These are phyloP conservation scores for Podarcis lilfordi DNA, from an alignment of 2,797 vertebrate genomes.

Conservation along the genomic window DNA sequence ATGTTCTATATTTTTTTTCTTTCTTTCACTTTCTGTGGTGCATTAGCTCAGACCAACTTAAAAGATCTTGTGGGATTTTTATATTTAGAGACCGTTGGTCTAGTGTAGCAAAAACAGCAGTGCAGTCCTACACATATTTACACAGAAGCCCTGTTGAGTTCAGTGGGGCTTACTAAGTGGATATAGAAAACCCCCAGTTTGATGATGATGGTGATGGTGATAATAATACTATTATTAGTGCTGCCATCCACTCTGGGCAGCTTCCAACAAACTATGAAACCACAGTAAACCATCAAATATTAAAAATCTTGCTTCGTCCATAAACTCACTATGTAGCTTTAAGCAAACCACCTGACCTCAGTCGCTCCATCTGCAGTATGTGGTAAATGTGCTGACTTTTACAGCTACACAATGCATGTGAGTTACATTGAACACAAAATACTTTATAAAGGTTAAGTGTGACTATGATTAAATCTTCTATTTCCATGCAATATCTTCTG, in stretches of 20 bases:
- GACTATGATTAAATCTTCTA: background rate
- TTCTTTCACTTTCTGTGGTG: background rate
- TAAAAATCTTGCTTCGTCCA: background rate
- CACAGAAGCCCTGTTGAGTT: too few relatives aligned
- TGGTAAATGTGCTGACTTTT: background rate
- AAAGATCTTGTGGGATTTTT: background rate
- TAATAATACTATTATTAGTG: too few relatives aligned
- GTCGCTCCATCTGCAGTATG: too few relatives aligned
- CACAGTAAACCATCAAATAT: too few relatives aligned
- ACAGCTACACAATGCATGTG: background rate
- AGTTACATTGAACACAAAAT: background rate
- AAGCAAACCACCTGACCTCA: too few relatives aligned
- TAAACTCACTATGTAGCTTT: background rate
- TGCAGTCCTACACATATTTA: too few relatives aligned
- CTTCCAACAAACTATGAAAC: too few relatives aligned
- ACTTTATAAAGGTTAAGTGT: background rate
- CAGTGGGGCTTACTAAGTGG: too few relatives aligned
- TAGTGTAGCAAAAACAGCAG: background rate
- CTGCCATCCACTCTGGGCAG: too few relatives aligned
- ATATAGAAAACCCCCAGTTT: too few relatives aligned
- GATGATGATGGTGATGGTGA: too few relatives aligned
- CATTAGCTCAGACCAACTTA: background rate
- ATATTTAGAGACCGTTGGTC: background rate
- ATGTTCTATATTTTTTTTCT: background rate
- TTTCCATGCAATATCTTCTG: background rate